phyloP scores from a whole-genome alignment of 2,888 invertebrate species.

The Athripsodes cinereus region DNA sequence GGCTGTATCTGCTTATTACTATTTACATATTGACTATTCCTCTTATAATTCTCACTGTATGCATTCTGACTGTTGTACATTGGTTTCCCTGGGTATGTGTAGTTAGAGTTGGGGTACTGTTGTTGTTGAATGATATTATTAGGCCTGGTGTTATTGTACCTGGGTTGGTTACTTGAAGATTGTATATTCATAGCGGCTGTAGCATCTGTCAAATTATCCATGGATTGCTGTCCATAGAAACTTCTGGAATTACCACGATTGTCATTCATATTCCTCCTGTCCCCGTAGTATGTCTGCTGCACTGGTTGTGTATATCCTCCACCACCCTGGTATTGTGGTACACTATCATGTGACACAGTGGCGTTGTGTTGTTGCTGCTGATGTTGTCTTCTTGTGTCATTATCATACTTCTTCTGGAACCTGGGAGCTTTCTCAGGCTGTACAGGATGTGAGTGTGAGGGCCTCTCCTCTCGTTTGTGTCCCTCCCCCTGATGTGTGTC shows the following conservation, averaged over 20 bases:
- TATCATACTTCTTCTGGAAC: constrained; percentile 53
- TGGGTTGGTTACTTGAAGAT: constrained; percentile 29
- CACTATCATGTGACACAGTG: constrained; percentile 18
- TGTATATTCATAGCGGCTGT: constrained; percentile 35
- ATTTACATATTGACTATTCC: constrained; percentile 21
- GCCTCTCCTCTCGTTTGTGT: constrained; percentile 26
- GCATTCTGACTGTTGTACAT: constrained; percentile 24
- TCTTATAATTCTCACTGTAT: constrained; percentile 20
- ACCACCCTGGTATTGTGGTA: constrained; percentile 21
- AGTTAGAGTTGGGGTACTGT: constrained; percentile 20
- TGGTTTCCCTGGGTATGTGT: constrained; percentile 18
- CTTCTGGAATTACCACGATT: constrained; percentile 20
- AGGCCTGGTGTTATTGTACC: constrained; percentile 18
- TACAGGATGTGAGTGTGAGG: constrained; percentile 28
- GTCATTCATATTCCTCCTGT: constrained; percentile 19
- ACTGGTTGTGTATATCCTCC: constrained; percentile 23
- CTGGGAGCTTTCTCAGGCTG: constrained; percentile 54
- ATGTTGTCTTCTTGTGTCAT: constrained; percentile 40
- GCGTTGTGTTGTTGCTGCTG: constrained; percentile 24
- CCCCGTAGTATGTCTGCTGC: constrained; percentile 16
- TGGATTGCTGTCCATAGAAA: constrained; percentile 32
- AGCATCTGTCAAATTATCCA: constrained; percentile 41
- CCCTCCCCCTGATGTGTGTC: neutral
- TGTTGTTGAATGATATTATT: constrained; percentile 21
- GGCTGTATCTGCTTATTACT: constrained; percentile 11